Conservation (phyloP, 2,888 invertebrate species). For the Ennomos quercinarius region DNA sequence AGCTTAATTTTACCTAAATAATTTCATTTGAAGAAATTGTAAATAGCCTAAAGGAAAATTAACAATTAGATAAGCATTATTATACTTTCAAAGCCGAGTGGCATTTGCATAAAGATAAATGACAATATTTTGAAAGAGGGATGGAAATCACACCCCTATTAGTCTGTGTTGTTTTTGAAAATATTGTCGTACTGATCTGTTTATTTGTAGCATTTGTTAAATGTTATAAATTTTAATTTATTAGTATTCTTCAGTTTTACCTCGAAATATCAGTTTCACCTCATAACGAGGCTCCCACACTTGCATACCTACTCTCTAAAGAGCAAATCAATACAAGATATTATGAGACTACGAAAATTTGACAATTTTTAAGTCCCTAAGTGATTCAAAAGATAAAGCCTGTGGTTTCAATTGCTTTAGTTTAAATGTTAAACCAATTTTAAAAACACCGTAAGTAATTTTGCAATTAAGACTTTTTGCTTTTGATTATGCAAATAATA, state of each 20-base stretch:
- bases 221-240: not conserved
- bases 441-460: no score
- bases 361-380: no score
- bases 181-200: slow-evolving; percentile 30
- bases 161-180: slow-evolving; percentile 36
- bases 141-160: slow-evolving; percentile 44
- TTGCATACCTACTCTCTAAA: no score
- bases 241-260: not conserved
- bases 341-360: no score
- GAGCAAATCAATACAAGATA: no score
- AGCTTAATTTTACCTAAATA: slow-evolving; percentile 34
- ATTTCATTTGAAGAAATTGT: slow-evolving; percentile 35
- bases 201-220: slow-evolving; percentile 6
- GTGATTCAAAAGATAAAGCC: no score
- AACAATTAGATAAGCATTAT: slow-evolving; percentile 55
- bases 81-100: slow-evolving; percentile 51
- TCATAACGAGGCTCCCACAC: no score
- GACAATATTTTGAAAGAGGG: slow-evolving; percentile 56
- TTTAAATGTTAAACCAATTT: no score
- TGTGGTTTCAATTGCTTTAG: no score
- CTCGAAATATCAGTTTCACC: no score
- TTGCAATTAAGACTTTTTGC: no score
- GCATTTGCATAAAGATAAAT: slow-evolving; percentile 56
- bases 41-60: slow-evolving; percentile 55
- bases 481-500: no score